A percentile compares a stretch with the other conserved stretches of the same genome.
These are phyloP conservation scores for Diarsia brunnea DNA, from an alignment of 2,888 invertebrate species.

Conservation along the genomic window DNA sequence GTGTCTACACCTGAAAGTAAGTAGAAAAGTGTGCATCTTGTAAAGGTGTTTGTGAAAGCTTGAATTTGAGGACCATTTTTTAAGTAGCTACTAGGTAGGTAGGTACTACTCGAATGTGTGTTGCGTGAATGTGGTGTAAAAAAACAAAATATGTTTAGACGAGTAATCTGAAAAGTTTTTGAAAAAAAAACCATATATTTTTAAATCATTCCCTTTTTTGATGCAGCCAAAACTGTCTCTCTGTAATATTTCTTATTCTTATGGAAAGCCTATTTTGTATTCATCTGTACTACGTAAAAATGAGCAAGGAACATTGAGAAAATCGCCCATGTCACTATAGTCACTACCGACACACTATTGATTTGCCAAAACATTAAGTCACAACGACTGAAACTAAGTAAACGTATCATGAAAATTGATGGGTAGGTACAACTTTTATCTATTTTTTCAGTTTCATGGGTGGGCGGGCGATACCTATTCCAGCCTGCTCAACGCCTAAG, in stretches of 20 bases:
- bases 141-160: background rate
- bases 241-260: no score
- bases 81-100: background rate
- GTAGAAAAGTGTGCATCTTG: constrained; percentile 15
- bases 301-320: background rate
- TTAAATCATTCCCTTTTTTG: no score
- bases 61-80: background rate
- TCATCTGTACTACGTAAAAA: background rate
- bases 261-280: no score
- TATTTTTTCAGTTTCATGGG: background rate
- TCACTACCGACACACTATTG: constrained; percentile 6
- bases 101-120: background rate
- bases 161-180: background rate
- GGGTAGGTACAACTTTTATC: background rate
- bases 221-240: no score
- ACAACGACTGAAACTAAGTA: constrained; percentile 16
- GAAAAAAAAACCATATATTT: no score
- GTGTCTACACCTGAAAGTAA: constrained; percentile 6
- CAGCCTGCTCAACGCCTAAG: background rate
- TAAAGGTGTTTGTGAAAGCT: background rate
- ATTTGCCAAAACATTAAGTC: constrained; percentile 52
- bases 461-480: background rate
- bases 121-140: background rate
- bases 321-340: constrained; percentile 2
- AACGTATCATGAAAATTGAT: constrained; percentile 22